These are phyloP conservation scores for Yponomeuta cagnagella DNA, from an alignment of 2,888 invertebrate genomes.

Conservation along the genomic window DNA sequence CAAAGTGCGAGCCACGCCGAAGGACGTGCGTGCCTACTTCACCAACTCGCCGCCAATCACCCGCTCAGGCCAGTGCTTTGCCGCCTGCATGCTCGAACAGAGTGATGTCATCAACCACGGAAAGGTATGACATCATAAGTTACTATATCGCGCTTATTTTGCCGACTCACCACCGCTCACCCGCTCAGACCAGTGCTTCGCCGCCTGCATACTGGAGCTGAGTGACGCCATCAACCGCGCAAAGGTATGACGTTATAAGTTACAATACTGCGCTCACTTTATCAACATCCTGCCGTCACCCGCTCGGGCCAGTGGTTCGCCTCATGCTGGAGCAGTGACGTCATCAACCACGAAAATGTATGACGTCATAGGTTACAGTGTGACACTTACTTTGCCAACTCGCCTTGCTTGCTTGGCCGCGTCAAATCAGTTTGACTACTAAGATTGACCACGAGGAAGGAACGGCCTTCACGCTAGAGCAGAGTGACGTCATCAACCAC, in stretches of 20 bases:
- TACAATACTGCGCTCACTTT: slow-evolving; percentile 51
- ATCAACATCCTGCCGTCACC: slow-evolving; percentile 61
- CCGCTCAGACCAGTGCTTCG: slow-evolving; percentile 62
- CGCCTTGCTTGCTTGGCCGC: too few relatives aligned
- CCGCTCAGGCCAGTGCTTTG: slow-evolving; percentile 63
- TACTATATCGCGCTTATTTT: slow-evolving; percentile 51
- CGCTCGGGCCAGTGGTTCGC: slow-evolving; percentile 62
- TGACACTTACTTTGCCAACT: too few relatives aligned
- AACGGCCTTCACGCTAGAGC: too few relatives aligned
- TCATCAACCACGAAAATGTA: slow-evolving; percentile 65
- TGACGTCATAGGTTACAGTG: too few relatives aligned
- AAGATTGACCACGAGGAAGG: too few relatives aligned
- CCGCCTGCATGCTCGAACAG: slow-evolving; percentile 69
- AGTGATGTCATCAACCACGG: slow-evolving; percentile 66
- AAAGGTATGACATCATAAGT: slow-evolving; percentile 36
- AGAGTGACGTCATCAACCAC: too few relatives aligned
- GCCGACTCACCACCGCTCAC: slow-evolving; percentile 63
- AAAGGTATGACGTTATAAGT: slow-evolving; percentile 35
- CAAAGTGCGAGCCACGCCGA: slow-evolving; percentile 61
- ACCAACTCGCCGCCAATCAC: slow-evolving; percentile 63
- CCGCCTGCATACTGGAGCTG: slow-evolving; percentile 69
- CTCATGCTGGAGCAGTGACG: slow-evolving; percentile 70
- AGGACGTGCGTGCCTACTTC: slow-evolving; percentile 65
- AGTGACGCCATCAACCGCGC: slow-evolving; percentile 66
- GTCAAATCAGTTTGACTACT: too few relatives aligned